Evolutionary conservation across 2,113 vertebrate genomes (phyloP).

Genomic region (Aepyceros melampus): DNA sequence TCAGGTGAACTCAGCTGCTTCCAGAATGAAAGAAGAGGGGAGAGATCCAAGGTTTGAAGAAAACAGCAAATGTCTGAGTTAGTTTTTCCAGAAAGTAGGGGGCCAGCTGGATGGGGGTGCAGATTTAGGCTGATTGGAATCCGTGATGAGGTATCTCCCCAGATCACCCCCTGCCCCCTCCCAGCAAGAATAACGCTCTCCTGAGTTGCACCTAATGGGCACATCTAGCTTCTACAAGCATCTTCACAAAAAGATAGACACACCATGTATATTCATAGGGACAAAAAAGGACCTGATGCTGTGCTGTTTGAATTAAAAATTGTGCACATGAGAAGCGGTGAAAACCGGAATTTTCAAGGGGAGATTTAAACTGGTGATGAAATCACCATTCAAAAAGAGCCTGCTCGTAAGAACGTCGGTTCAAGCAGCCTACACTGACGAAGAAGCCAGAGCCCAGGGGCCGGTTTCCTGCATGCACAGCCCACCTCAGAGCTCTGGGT

Average conservation of each 20-base stretch:
- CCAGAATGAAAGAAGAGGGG: not conserved
- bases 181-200: rapidly evolving
- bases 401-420: rapidly evolving
- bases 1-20: not conserved
- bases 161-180: too few relatives aligned
- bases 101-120: not conserved
- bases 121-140: not conserved
- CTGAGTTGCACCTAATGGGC: rapidly evolving
- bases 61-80: rapidly evolving
- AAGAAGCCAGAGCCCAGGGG: rapidly evolving
- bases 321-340: not conserved
- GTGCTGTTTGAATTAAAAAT: not conserved
- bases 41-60: too few relatives aligned
- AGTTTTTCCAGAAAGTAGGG: rapidly evolving
- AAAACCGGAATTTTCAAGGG: not conserved
- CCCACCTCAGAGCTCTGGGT: not conserved
- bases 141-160: rapidly evolving
- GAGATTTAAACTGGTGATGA: not conserved
- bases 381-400: not conserved
- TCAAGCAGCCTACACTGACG: rapidly evolving
- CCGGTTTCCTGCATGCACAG: rapidly evolving
- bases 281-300: too few relatives aligned
- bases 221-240: not conserved
- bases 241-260: not conserved
- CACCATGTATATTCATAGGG: too few relatives aligned